Conservation (phyloP, 2,888 invertebrate species). For the Drosophila antonietae region DNA sequence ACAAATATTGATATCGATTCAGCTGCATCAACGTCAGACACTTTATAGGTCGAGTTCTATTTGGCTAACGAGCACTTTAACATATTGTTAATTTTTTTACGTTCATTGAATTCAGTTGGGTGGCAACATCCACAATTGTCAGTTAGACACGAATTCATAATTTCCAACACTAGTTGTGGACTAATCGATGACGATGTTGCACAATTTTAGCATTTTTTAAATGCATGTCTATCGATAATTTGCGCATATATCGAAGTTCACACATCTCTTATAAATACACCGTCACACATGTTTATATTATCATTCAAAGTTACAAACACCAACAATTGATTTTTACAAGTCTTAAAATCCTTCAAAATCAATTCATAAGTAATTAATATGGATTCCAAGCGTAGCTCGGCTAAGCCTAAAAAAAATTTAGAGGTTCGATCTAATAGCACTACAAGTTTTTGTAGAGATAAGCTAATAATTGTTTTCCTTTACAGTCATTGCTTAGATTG, state of each 20-base stretch:
- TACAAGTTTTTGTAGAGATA: background rate
- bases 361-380: slow-evolving; percentile 18
- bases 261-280: slow-evolving; percentile 13
- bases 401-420: slow-evolving; percentile 42
- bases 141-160: background rate
- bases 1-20: slow-evolving; percentile 1
- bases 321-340: background rate
- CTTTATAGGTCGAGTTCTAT: background rate
- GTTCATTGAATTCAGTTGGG: background rate
- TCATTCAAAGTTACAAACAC: slow-evolving; percentile 10
- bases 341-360: background rate
- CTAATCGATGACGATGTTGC: background rate
- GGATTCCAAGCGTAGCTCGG: slow-evolving; percentile 23
- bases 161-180: background rate
- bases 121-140: slow-evolving; percentile 4
- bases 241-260: background rate
- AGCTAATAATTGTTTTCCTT: background rate
- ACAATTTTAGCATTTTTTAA: background rate
- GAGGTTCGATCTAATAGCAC: slow-evolving; percentile 20
- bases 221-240: background rate
- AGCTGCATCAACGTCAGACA: slow-evolving; percentile 4
- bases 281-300: slow-evolving; percentile 27
- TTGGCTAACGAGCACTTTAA: background rate
- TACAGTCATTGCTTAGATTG: slow-evolving; percentile 39
- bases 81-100: background rate